Evolutionary conservation across 2,888 invertebrate genomes (phyloP), one percentile per base, ranked within the genome.

Genomic region (Piscicola geometra): DNA sequence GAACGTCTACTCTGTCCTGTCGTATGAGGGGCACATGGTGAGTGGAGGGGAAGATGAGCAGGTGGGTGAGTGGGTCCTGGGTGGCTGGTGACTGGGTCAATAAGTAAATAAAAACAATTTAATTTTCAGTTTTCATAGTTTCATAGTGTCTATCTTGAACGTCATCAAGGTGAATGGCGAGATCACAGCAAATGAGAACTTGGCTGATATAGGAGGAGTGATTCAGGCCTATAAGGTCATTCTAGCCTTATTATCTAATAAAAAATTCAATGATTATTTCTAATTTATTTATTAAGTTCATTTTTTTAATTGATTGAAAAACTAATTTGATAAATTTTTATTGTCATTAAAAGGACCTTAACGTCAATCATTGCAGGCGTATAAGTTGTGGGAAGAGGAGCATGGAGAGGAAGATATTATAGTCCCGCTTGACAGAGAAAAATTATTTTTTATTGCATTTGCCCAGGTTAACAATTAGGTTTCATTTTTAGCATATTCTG

Each of bases 371-470:
- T 33, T 56, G 1, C 28, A 83, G 77, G 84, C 84, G 0, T 83
- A 83, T 78, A 78, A 79, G 68, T 81, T 80, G 47, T 82, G 82
- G 82, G 79, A 78, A 30, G 69, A 41, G 36, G 41, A 71, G 75
- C 36, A 78, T 77, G 52, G 71, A 15, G 81, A 81, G 70, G 82
- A 83, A 73, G 78, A 77, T 28, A 9, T 30, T 18, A 15, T 30
- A 3, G 78, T 83, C 5, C 83, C 80, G 32, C 81, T 80, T 71
- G 80, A 78, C 21, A 81, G 81, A 73, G 77, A 82, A 66, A 81
- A 82, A 71, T 74, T 82, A 50, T 82, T 82, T 78, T 82, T 82
- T 77, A 78, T 82, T 32, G 81, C 81, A 76, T 82, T 81, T 79
- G 82, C 82, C 67, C 82, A 83, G 81, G 79, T 78, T 32, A 71